A percentile compares a stretch with the other conserved stretches of the same genome.
phyloP scores from a whole-genome alignment of 2,888 invertebrate species.

The Phaedon cochleariae region DNA sequence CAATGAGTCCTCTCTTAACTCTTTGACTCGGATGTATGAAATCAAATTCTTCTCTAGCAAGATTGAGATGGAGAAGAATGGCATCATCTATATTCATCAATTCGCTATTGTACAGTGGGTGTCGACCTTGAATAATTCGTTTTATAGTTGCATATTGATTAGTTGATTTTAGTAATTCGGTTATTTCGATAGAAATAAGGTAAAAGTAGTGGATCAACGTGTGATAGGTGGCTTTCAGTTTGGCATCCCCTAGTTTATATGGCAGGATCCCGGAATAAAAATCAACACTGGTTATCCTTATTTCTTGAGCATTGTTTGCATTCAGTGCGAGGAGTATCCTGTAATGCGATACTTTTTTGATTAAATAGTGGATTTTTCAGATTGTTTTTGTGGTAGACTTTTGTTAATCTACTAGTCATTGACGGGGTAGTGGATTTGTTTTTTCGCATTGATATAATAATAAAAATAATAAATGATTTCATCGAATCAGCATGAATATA shows the following conservation, averaged over 20 bases:
- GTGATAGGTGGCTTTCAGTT: slow-evolving; percentile 15
- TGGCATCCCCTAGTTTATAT: slow-evolving; percentile 24
- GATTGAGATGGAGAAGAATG: background rate
- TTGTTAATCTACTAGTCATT: background rate
- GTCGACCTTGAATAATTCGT: too few species aligned
- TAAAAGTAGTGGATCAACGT: slow-evolving; percentile 19
- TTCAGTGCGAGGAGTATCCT: background rate
- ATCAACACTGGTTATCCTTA: slow-evolving; percentile 16
- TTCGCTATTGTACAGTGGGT: background rate
- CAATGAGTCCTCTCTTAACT: slow-evolving; percentile 22
- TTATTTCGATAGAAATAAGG: background rate
- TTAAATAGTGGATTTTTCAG: background rate
- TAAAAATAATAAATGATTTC: too few species aligned
- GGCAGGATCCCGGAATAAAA: slow-evolving; percentile 23
- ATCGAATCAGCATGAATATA: too few species aligned
- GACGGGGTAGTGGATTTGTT: background rate
- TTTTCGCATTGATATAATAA: too few species aligned
- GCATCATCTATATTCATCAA: background rate
- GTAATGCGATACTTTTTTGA: background rate
- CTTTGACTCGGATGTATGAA: background rate
- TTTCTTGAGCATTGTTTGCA: slow-evolving; percentile 10
- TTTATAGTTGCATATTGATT: too few species aligned
- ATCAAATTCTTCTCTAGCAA: slow-evolving; percentile 3
- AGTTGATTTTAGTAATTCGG: slow-evolving; percentile 2
- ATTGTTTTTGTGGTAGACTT: background rate